Evolutionary conservation across 2,797 vertebrate genomes (phyloP).

Genomic region (Ataeniobius toweri): DNA sequence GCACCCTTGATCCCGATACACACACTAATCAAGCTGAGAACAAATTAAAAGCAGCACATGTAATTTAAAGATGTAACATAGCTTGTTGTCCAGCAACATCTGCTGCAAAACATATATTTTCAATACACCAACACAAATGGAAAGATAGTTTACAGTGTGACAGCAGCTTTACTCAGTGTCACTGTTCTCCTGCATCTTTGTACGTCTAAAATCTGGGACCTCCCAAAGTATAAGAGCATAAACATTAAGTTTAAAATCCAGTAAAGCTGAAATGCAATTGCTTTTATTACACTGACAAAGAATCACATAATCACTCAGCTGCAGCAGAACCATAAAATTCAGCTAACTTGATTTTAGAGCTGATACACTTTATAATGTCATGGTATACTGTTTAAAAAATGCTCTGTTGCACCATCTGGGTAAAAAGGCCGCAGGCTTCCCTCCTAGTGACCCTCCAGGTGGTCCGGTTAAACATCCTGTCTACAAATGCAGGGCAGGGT

Average conservation of each 20-base stretch:
- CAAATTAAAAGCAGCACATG: too few species aligned
- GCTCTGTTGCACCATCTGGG: conserved; percentile 52
- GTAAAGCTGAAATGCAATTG: conserved; percentile 25
- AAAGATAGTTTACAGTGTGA: too few species aligned
- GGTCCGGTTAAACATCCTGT: conserved; percentile 67
- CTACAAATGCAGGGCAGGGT: conserved; percentile 60
- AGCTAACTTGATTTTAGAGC: conserved; percentile 27
- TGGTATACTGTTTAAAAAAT: conserved; percentile 26
- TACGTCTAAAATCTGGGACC: neutral
- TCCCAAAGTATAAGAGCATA: conserved; percentile 5
- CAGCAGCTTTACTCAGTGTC: too few species aligned
- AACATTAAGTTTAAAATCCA: conserved; percentile 16
- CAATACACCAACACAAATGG: neutral
- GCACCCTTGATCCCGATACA: neutral
- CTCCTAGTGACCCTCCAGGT: conserved; percentile 49
- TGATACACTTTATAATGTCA: conserved; percentile 19
- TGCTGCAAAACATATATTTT: neutral
- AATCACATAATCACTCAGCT: conserved; percentile 26
- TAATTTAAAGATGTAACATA: too few species aligned
- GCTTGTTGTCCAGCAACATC: too few species aligned
- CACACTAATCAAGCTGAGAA: too few species aligned
- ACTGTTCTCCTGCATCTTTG: too few species aligned
- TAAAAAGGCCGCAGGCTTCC: conserved; percentile 30
- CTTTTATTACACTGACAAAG: conserved; percentile 15
- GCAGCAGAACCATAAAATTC: conserved; percentile 42